Percentiles rank a stretch among this genome's conserved stretches.
phyloP scores from a whole-genome alignment of 2,797 vertebrate species.

The Prunella strophiata region DNA sequence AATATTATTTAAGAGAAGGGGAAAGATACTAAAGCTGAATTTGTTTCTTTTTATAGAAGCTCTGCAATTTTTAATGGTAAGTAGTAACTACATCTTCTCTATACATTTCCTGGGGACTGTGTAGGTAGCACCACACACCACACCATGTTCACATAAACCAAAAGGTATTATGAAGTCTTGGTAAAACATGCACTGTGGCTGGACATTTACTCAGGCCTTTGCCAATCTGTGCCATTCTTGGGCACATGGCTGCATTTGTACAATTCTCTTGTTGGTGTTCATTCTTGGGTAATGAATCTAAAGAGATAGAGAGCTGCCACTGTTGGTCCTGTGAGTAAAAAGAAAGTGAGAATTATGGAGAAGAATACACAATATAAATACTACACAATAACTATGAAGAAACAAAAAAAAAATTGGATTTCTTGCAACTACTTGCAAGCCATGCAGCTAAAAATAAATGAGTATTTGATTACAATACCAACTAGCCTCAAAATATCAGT shows the following conservation, averaged over 20 bases:
- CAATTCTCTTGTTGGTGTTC: not conserved
- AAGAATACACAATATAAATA: not conserved
- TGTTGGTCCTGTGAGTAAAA: not conserved
- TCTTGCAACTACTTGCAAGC: not conserved
- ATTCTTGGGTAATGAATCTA: not conserved
- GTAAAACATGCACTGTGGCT: not conserved
- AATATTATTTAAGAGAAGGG: constrained; percentile 9
- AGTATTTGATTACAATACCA: not conserved
- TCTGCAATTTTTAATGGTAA: not conserved
- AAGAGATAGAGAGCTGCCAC: not conserved
- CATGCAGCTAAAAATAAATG: not conserved
- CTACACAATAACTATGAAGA: not conserved
- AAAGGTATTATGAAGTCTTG: not conserved
- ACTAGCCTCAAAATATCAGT: not conserved
- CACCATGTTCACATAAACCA: not conserved
- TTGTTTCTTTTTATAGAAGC: not conserved
- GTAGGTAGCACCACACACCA: not conserved
- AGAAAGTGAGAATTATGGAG: not conserved
- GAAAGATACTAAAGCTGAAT: not conserved
- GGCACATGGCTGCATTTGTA: no score
- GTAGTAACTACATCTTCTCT: not conserved
- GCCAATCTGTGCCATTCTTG: not conserved
- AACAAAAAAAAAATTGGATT: not conserved
- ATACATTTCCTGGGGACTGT: not conserved
- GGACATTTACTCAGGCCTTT: not conserved